phyloP scores from a whole-genome alignment of 2,797 vertebrate genomes.

The Crenichthys baileyi region DNA sequence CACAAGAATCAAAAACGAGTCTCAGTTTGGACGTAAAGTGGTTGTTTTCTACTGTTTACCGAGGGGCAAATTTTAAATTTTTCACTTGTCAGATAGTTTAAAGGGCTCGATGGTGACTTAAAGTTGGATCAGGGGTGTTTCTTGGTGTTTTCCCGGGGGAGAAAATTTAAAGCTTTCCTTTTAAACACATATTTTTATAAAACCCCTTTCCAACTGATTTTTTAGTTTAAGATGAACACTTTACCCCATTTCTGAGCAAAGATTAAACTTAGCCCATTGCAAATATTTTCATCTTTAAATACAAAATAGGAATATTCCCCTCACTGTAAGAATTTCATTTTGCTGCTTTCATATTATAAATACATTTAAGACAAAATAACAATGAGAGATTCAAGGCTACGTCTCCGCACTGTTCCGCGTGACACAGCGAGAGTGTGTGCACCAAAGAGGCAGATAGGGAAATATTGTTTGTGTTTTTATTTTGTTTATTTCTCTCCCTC shows the following conservation, averaged over 20 bases:
- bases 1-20: background rate
- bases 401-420: conserved; percentile 26
- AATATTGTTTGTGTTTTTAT: conserved; percentile 79
- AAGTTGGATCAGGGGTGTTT: background rate
- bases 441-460: conserved; percentile 43
- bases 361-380: conserved; percentile 43
- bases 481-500: conserved; percentile 79
- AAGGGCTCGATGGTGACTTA: background rate
- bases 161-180: background rate
- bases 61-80: background rate
- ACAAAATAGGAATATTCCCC: conserved; percentile 40
- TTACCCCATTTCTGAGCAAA: no score
- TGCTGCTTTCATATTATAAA: conserved; percentile 48
- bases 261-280: conserved; percentile 1
- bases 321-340: conserved; percentile 38
- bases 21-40: background rate
- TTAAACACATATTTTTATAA: background rate
- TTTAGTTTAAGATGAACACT: background rate
- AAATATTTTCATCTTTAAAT: conserved; percentile 50
- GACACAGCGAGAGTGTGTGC: conserved; percentile 32
- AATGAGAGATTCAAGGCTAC: conserved; percentile 25
- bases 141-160: background rate
- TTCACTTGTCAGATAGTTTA: background rate
- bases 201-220: background rate
- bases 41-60: background rate